Percentiles rank a stretch among this genome's conserved stretches.
phyloP scores from a whole-genome alignment of 1,140 invertebrate genomes.

The Ceratina japonica region DNA sequence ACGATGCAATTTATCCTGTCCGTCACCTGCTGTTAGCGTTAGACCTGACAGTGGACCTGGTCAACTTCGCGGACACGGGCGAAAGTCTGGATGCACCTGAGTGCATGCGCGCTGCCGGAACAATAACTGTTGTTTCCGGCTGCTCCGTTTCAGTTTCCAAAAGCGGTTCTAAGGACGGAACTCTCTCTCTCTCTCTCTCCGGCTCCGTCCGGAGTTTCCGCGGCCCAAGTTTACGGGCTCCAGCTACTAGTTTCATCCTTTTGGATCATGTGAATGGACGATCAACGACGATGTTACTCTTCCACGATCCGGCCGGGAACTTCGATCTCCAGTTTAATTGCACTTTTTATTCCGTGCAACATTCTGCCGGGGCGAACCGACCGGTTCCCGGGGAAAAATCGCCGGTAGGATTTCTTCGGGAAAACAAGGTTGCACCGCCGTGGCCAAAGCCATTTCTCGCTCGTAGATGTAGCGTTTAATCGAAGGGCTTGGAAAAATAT shows the following conservation, averaged over 20 bases:
- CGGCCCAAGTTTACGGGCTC: background rate
- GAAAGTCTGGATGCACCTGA: background rate
- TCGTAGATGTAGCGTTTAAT: conserved; percentile 27
- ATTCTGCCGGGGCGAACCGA: conserved; percentile 24
- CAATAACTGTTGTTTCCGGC: conserved; percentile 29
- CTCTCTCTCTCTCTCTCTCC: too few relatives aligned
- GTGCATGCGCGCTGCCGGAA: background rate
- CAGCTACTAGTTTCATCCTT: background rate
- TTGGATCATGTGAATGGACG: background rate
- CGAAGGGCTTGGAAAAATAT: conserved; percentile 35
- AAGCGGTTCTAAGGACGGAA: conserved; percentile 46
- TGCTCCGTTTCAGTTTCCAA: conserved; percentile 37
- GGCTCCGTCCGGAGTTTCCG: conserved; percentile 1
- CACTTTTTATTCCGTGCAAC: conserved; percentile 55
- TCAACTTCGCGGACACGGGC: background rate
- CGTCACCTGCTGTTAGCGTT: too few relatives aligned
- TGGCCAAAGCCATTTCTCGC: background rate
- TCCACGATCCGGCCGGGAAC: conserved; percentile 24
- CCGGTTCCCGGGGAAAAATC: conserved; percentile 15
- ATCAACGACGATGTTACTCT: background rate
- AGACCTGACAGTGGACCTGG: too few relatives aligned
- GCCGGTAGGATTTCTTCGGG: background rate
- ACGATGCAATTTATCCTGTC: too few relatives aligned
- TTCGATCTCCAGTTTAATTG: conserved; percentile 65
- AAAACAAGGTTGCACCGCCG: background rate